These are phyloP conservation scores for Meriones unguiculatus DNA, from an alignment of 2,113 vertebrate genomes.

Conservation along the genomic window DNA sequence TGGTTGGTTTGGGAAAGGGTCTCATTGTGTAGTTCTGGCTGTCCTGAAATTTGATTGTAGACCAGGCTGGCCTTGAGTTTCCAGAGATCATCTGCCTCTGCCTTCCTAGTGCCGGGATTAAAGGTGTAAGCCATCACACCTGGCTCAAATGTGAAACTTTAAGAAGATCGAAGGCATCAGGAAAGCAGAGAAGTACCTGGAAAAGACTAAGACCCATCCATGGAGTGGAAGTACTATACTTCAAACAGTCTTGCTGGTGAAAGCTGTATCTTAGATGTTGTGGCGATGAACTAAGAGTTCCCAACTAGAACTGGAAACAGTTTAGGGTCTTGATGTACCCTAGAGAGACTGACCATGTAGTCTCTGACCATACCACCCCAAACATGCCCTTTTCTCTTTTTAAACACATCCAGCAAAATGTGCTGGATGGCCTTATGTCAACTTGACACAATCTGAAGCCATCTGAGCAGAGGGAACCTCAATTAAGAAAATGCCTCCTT, in stretches of 20 bases:
- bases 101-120: neutral
- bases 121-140: neutral
- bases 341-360: neutral
- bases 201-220: neutral
- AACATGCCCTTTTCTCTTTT: neutral
- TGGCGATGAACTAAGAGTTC: neutral
- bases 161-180: neutral
- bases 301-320: neutral
- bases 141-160: neutral
- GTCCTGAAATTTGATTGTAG: neutral
- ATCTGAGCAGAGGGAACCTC: neutral
- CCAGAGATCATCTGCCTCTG: neutral
- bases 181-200: neutral
- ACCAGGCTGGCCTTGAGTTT: neutral
- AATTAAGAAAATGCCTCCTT: neutral
- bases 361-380: too few species aligned
- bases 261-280: neutral
- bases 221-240: neutral
- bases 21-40: neutral
- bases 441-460: neutral
- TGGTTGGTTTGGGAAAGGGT: neutral
- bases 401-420: neutral
- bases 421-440: neutral
- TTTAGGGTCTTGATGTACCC: conserved; percentile 22
- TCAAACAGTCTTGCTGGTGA: neutral